These are phyloP conservation scores for Borostomias antarcticus DNA, from an alignment of 2,797 vertebrate species.

Conservation along the genomic window DNA sequence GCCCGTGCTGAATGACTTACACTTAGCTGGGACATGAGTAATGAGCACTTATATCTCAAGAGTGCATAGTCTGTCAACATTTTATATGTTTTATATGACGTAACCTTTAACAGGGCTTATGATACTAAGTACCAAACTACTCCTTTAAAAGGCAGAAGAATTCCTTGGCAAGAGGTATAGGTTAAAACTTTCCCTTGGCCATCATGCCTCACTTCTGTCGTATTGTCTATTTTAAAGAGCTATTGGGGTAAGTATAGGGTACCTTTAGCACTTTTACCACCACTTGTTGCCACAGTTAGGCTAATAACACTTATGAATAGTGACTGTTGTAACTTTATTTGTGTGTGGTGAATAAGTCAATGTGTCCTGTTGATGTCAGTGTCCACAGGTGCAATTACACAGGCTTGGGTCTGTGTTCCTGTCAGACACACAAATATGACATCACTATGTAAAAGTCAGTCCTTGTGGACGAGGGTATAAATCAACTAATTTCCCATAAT, in stretches of 20 bases:
- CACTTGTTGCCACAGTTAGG: not conserved
- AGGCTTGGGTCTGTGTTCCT: constrained; percentile 10
- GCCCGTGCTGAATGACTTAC: no score
- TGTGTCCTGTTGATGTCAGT: constrained; percentile 12
- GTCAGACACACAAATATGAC: not conserved
- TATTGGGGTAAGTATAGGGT: not conserved
- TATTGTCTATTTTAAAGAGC: not conserved
- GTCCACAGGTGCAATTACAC: constrained; percentile 15
- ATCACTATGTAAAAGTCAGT: constrained; percentile 13
- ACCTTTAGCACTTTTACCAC: not conserved
- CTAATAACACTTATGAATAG: constrained; percentile 6
- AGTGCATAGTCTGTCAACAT: no score
- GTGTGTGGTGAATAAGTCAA: not conserved
- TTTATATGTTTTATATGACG: no score
- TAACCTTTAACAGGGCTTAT: no score
- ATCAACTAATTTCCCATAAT: constrained; percentile 58
- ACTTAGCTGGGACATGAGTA: no score
- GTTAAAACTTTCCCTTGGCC: not conserved
- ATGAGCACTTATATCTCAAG: no score
- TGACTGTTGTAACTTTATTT: constrained; percentile 11
- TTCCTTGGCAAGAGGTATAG: not conserved
- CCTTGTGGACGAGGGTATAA: constrained; percentile 42
- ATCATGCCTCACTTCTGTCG: not conserved
- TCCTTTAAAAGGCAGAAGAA: not conserved
- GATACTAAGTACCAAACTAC: no score